Percentiles rank a stretch among this genome's conserved stretches.
phyloP scores from a whole-genome alignment of 2,888 invertebrate species.

The Neoaliturus tenellus region DNA sequence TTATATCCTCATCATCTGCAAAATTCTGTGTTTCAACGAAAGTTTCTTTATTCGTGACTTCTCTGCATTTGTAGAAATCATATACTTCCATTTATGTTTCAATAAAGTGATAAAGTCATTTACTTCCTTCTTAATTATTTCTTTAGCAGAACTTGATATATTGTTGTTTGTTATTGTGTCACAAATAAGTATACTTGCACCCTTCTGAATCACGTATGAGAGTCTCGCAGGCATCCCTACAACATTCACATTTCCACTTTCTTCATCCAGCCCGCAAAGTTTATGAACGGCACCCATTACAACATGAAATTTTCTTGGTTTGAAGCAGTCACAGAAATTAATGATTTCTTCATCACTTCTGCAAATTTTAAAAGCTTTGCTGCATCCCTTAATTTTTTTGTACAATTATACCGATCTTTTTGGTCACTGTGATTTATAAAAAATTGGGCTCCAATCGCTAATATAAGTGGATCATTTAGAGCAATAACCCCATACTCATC shows the following conservation, averaged over 20 bases:
- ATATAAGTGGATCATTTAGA: too few species aligned
- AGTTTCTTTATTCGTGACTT: not conserved
- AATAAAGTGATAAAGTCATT: not conserved
- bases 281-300: not conserved
- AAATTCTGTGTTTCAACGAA: not conserved
- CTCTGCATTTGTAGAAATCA: not conserved
- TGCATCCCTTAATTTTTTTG: too few species aligned
- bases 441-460: too few species aligned
- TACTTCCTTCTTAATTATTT: not conserved
- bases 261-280: not conserved
- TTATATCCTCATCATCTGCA: not conserved
- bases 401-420: too few species aligned
- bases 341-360: not conserved
- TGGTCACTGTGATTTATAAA: too few species aligned
- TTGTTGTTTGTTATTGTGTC: not conserved
- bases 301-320: not conserved
- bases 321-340: not conserved
- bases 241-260: not conserved
- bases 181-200: not conserved
- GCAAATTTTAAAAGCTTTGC: not conserved
- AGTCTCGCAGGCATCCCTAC: not conserved
- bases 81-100: not conserved
- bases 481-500: too few species aligned
- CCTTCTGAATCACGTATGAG: not conserved
- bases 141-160: not conserved